These are phyloP conservation scores for Rhynchomys soricoides DNA, from an alignment of 2,113 vertebrate genomes.

Conservation along the genomic window DNA sequence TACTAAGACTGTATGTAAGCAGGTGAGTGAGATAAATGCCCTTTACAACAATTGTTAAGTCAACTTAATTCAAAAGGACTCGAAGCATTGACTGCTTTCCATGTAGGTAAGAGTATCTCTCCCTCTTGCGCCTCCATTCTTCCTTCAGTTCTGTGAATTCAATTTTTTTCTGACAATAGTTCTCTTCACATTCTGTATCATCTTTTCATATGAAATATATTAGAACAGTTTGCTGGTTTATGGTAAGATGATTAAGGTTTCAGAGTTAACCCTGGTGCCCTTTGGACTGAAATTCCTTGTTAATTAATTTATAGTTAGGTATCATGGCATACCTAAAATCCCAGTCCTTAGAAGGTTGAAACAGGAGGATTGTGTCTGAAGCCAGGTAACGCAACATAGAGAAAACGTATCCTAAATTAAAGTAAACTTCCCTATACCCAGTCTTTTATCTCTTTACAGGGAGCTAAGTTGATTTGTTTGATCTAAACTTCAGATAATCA, in stretches of 20 bases:
- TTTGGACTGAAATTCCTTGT: not conserved
- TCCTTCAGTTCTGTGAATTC: constrained; percentile 14
- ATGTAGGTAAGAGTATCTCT: not conserved
- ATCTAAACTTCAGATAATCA: not conserved
- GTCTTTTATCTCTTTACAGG: not conserved
- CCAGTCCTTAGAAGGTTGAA: not conserved
- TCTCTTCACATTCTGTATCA: not conserved
- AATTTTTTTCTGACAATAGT: not conserved
- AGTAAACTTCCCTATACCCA: not conserved
- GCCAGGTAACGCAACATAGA: not conserved
- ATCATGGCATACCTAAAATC: not conserved
- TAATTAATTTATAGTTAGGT: not conserved
- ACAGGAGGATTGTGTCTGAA: not conserved
- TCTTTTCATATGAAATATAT: not conserved
- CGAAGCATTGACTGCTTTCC: not conserved
- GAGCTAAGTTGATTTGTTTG: not conserved
- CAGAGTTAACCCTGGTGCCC: not conserved
- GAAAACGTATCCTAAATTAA: not conserved
- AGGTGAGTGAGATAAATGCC: not conserved
- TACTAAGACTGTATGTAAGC: not conserved
- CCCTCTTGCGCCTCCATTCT: not conserved
- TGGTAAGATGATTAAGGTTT: not conserved
- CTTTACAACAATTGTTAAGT: not conserved
- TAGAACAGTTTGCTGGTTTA: not conserved
- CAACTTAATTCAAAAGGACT: not conserved